phyloP scores from a whole-genome alignment of 2,113 vertebrate genomes.

The Scomber japonicus region DNA sequence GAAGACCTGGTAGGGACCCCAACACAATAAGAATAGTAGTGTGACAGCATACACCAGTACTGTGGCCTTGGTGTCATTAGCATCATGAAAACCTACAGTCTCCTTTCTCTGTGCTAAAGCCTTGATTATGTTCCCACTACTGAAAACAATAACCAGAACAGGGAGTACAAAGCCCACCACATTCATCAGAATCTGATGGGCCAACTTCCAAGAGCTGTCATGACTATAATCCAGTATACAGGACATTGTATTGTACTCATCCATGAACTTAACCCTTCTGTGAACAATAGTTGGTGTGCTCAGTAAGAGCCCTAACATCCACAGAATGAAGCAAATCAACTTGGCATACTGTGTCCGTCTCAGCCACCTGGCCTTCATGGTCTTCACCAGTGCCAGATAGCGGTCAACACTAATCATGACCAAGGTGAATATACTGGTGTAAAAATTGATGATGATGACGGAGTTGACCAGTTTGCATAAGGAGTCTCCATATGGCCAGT shows the following conservation, averaged over 20 bases:
- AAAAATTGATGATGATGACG: constrained; percentile 87
- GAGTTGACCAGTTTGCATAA: constrained; percentile 89
- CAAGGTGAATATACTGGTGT: constrained; percentile 91
- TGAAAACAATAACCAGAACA: constrained; percentile 84
- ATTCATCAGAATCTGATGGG: constrained; percentile 85
- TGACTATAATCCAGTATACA: constrained; percentile 82
- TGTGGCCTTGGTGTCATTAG: constrained; percentile 87
- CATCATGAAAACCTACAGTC: constrained; percentile 75
- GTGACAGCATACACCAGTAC: constrained; percentile 88
- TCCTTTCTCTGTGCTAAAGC: constrained; percentile 81
- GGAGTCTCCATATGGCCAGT: constrained; percentile 90
- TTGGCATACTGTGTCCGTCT: constrained; percentile 87
- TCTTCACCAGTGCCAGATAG: constrained; percentile 92
- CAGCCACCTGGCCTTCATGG: constrained; percentile 88
- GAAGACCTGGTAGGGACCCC: constrained; percentile 91
- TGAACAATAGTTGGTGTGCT: constrained; percentile 84
- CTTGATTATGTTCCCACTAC: constrained; percentile 85
- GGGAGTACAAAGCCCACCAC: constrained; percentile 89
- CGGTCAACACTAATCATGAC: constrained; percentile 93
- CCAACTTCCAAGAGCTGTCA: constrained; percentile 78
- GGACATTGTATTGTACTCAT: constrained; percentile 45
- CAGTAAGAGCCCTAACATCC: constrained; percentile 85
- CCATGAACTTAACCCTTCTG: constrained; percentile 70
- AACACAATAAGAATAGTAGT: constrained; percentile 89
- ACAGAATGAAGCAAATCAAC: constrained; percentile 86